Conservation (phyloP, 2,797 vertebrate species). For the Loris lydekkerianus region DNA sequence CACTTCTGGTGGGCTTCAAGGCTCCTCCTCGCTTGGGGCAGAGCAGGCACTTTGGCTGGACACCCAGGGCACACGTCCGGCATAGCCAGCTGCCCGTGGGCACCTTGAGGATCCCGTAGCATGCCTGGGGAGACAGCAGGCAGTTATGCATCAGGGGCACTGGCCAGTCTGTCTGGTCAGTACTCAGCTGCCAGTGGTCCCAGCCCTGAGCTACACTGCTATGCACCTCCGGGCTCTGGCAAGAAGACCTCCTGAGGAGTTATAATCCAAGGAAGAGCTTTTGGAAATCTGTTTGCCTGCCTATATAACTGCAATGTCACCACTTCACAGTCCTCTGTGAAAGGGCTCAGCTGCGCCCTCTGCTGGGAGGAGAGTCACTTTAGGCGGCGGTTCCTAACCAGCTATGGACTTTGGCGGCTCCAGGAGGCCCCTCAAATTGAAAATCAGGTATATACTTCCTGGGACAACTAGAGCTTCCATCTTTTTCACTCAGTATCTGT, state of each 20-base stretch:
- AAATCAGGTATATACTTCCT: neutral
- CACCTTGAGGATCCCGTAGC: constrained; percentile 98
- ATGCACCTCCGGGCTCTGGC: neutral
- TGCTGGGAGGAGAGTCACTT: neutral
- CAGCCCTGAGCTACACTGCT: neutral
- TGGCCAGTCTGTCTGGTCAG: neutral
- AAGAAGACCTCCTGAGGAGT: neutral
- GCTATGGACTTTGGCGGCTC: neutral
- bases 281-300: neutral
- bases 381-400: neutral
- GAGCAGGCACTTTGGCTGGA: constrained; percentile 97
- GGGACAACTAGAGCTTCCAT: neutral
- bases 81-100: constrained; percentile 98
- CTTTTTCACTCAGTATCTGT: neutral
- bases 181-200: neutral
- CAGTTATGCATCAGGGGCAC: neutral
- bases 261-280: neutral
- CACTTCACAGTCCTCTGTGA: neutral
- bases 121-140: constrained; percentile 90
- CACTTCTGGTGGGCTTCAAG: constrained; percentile 97
- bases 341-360: constrained; percentile 30
- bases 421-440: neutral
- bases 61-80: constrained; percentile 96
- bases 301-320: neutral
- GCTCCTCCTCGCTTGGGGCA: constrained; percentile 97